Percentiles rank a stretch among this genome's conserved stretches.
These are phyloP conservation scores for Anguilla obscura DNA, from an alignment of 2,797 vertebrate genomes.

Conservation along the genomic window DNA sequence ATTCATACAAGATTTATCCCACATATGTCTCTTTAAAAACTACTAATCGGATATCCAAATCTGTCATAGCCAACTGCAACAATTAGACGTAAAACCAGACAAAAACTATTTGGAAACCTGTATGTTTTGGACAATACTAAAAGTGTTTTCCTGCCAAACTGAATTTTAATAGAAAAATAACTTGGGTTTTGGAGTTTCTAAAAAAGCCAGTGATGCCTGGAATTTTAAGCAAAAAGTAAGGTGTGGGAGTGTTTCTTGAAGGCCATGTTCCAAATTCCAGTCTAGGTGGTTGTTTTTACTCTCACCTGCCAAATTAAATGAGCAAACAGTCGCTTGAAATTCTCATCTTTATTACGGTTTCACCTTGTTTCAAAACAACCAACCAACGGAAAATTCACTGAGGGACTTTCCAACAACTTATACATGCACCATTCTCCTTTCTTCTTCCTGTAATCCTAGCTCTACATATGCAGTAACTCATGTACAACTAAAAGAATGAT, in stretches of 20 bases:
- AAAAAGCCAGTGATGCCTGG: not conserved
- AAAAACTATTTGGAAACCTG: not conserved
- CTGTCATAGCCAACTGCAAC: not conserved
- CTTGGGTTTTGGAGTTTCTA: not conserved
- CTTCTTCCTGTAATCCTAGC: constrained; percentile 62
- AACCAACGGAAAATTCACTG: constrained; percentile 12
- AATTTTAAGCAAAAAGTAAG: not conserved
- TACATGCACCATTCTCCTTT: constrained; percentile 25
- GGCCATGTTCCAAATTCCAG: not conserved
- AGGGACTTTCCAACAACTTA: constrained; percentile 10
- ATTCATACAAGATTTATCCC: not conserved
- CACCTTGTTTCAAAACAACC: constrained; percentile 13
- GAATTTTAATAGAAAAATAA: not conserved
- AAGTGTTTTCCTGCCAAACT: not conserved
- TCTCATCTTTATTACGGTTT: constrained; percentile 26
- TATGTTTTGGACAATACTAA: not conserved
- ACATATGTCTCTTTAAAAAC: not conserved
- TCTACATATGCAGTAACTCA: constrained; percentile 58
- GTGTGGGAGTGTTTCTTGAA: not conserved
- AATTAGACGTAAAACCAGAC: not conserved
- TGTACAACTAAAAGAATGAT: constrained; percentile 68
- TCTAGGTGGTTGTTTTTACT: not conserved
- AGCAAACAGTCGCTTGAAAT: not conserved
- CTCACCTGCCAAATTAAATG: not conserved
- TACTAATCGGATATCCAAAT: not conserved